Evolutionary conservation across 2,888 invertebrate genomes (phyloP).

Genomic region (Venustoraphidia nigricollis): DNA sequence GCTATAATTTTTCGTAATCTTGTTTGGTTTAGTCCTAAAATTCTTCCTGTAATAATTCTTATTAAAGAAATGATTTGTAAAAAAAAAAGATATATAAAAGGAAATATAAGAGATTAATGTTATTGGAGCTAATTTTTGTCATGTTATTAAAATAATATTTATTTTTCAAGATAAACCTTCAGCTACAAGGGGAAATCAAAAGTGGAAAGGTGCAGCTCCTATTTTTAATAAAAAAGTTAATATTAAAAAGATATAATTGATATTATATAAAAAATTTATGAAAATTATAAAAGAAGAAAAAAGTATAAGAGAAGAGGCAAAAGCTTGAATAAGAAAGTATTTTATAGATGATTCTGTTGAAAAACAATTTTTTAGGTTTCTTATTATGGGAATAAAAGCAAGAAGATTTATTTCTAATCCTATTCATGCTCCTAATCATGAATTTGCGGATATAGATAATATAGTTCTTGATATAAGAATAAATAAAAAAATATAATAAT

Average conservation of each 20-base stretch:
- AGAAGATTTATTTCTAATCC: conserved; percentile 47
- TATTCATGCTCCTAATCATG: conserved; percentile 37
- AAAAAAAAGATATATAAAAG: conserved; percentile 21
- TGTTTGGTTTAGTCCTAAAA: conserved; percentile 37
- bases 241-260: conserved; percentile 14
- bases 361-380: conserved; percentile 30
- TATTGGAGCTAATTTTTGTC: conserved; percentile 49
- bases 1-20: conserved; percentile 40
- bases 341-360: conserved; percentile 39
- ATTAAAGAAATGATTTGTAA: conserved; percentile 26
- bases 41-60: conserved; percentile 31
- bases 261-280: conserved; percentile 13
- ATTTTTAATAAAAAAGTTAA: conserved; percentile 34
- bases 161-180: conserved; percentile 41
- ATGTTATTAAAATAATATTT: conserved; percentile 38
- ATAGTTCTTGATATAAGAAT: conserved; percentile 32
- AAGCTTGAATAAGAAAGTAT: conserved; percentile 42
- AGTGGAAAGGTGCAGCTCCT: conserved; percentile 40
- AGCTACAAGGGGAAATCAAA: conserved; percentile 42
- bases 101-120: conserved; percentile 34
- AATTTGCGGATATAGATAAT: conserved; percentile 31
- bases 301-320: conserved; percentile 38
- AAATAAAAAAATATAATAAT: conserved; percentile 34
- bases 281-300: conserved; percentile 29
- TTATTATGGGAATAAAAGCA: conserved; percentile 42